phyloP scores from a whole-genome alignment of 92 coral and sea anemone genomes.

The Palythoa grandis region DNA sequence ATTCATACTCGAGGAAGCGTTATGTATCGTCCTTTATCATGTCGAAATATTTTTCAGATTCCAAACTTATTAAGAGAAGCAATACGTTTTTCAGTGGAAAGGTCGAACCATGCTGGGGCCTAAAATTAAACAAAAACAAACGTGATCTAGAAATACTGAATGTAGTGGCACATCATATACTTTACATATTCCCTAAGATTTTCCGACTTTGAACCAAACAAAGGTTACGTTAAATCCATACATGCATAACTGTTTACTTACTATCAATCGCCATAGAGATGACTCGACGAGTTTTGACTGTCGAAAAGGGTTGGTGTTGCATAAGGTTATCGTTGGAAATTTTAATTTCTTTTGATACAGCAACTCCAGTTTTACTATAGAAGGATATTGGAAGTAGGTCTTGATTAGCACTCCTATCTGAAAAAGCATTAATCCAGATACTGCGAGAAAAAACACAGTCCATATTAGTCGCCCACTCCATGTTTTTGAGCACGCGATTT shows the following conservation, averaged over 20 bases:
- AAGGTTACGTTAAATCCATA: not conserved
- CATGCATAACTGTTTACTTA: not conserved
- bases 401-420: conserved; percentile 6
- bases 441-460: not conserved
- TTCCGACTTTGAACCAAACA: not conserved
- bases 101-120: too few relatives aligned
- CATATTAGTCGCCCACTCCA: conserved; percentile 14
- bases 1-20: too few relatives aligned
- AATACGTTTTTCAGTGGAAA: too few relatives aligned
- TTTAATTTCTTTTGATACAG: not conserved
- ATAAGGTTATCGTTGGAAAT: conserved; percentile 17
- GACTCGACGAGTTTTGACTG: not conserved
- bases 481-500: not conserved
- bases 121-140: too few relatives aligned
- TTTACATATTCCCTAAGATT: too few relatives aligned
- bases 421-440: conserved; percentile 13
- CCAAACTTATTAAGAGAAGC: too few relatives aligned
- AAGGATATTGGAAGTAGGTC: conserved; percentile 1
- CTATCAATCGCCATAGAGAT: not conserved
- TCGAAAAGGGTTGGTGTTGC: conserved; percentile 20
- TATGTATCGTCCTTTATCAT: too few relatives aligned
- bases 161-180: too few relatives aligned
- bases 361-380: not conserved
- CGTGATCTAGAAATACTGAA: too few relatives aligned
- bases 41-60: too few relatives aligned